Base-by-base conservation (phyloP, 2,888 invertebrate species). In the Aquatica leii region DNA sequence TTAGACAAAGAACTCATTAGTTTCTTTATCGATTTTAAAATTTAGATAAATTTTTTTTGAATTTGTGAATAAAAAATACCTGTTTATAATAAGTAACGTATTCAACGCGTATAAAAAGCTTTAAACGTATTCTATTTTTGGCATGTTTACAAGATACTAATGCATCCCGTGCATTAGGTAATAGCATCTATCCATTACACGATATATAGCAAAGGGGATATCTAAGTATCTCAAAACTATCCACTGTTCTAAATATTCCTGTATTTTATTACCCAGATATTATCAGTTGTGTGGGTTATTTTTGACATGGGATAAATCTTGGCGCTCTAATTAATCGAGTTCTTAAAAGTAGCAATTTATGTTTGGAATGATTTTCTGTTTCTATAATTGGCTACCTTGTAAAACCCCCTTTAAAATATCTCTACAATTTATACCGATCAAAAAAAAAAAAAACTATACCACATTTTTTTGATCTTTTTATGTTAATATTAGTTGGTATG, bases 251-350 rank as follows among this genome's bases (percentile, higher is more conserved):
- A 80, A 80, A 80, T 79, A 79, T 80, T 79, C 76, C 68, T 75
- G 78, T 78, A 78, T 78, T 80, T 81, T 80, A 80, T 79, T 78
- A 76, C 77, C 62, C 70, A 73, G 80, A 81, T 80, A 76, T 78
- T 80, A 81, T 81, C 81, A 73, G 75, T 70, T 73, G 79, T 78
- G 78, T 79, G 78, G 80, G 80, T 76, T 81, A 81, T 78, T 80
- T 80, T 78, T 77, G 80, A 80, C 77, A 73, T 75, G 69, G 75
- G 74, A 80, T 80, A 81, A 80, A 81, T 81, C 80, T 80, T 77
- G 73, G 73, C 51, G 73, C 76, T 77, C 70, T 80, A 80, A 81
- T 80, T 80, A 81, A 81, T 80, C 78, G 74, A 74, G 74, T 75
- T 75, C 75, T 72, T 70, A 74, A 65, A 69, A 66, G 62, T 67